phyloP scores from a whole-genome alignment of 2,113 vertebrate genomes.

The Echinops telfairi region DNA sequence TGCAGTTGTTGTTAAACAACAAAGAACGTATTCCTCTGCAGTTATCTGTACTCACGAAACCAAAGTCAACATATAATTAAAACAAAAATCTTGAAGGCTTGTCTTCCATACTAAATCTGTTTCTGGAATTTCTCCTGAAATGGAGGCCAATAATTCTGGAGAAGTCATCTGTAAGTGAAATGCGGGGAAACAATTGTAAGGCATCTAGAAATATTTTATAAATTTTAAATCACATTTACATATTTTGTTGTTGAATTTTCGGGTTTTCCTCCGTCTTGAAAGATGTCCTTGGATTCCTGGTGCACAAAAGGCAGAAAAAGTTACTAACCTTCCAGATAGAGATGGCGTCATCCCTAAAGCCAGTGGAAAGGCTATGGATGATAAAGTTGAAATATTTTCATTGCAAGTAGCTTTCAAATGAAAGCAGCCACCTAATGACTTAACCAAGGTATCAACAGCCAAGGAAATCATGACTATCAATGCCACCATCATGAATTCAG shows the following conservation, averaged over 20 bases:
- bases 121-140: constrained; percentile 50
- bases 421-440: neutral
- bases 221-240: neutral
- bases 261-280: neutral
- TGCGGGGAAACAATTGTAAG: neutral
- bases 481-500: neutral
- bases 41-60: neutral
- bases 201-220: neutral
- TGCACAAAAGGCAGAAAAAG: neutral
- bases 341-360: neutral
- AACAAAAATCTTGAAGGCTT: neutral
- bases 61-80: neutral
- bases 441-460: neutral
- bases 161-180: constrained; percentile 42
- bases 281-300: neutral
- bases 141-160: neutral
- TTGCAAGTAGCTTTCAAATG: neutral
- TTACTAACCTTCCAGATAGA: neutral
- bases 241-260: neutral
- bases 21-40: neutral
- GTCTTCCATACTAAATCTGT: neutral
- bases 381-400: neutral
- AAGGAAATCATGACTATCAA: neutral
- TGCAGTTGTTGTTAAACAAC: constrained; percentile 10
- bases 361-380: neutral